These are phyloP conservation scores for Phataginus tricuspis DNA, from an alignment of 2,797 vertebrate species.

Conservation along the genomic window DNA sequence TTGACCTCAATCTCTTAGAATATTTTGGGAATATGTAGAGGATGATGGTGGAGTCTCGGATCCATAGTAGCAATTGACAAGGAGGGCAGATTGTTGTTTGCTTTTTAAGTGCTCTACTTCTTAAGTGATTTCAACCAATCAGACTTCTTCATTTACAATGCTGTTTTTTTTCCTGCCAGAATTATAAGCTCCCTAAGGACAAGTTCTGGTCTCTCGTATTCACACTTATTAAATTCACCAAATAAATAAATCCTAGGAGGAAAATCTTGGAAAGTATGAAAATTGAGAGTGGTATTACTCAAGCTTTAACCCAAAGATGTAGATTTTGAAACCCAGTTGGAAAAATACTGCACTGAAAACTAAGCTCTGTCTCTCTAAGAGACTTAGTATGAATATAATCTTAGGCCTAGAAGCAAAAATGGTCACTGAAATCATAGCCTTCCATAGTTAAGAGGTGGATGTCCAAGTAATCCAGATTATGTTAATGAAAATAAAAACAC, in stretches of 20 bases:
- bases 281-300: slow-evolving; percentile 1
- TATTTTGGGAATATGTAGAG: slow-evolving; percentile 20
- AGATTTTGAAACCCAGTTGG: slow-evolving; percentile 35
- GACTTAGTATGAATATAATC: slow-evolving; percentile 18
- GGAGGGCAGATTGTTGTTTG: neutral
- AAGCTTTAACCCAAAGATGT: neutral
- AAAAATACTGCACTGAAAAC: slow-evolving; percentile 44
- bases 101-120: neutral
- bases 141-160: neutral
- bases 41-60: neutral
- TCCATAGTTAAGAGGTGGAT: neutral
- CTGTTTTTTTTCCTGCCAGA: slow-evolving; percentile 8
- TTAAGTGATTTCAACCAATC: neutral
- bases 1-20: slow-evolving; percentile 25
- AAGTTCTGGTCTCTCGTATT: slow-evolving; percentile 4
- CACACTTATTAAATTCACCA: neutral
- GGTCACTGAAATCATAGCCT: neutral
- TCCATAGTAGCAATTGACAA: neutral
- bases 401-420: neutral
- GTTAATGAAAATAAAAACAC: slow-evolving; percentile 17
- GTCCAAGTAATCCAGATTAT: neutral
- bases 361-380: neutral
- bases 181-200: neutral
- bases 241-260: slow-evolving; percentile 34
- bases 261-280: slow-evolving; percentile 33